These are phyloP conservation scores for Coremacera marginata DNA, from an alignment of 2,888 invertebrate species.

Conservation along the genomic window DNA sequence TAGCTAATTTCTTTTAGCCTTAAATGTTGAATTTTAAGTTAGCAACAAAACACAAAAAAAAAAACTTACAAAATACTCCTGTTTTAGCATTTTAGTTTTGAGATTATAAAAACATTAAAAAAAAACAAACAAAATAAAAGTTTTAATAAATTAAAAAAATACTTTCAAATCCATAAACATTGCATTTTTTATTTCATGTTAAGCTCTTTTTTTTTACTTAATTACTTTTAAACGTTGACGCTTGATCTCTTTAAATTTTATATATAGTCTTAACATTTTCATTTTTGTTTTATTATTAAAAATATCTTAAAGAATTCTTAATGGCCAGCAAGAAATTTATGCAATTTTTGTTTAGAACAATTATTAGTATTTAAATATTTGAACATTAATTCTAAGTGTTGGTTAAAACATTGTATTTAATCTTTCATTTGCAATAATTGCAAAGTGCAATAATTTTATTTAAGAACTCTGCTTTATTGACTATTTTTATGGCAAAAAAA, in stretches of 20 bases:
- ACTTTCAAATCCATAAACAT: conserved; percentile 28
- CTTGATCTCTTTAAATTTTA: background rate
- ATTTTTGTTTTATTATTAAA: background rate
- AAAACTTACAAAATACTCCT: background rate
- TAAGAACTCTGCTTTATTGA: background rate
- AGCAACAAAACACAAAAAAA: background rate
- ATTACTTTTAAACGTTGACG: too few relatives aligned
- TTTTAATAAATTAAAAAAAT: conserved; percentile 17
- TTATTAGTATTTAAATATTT: background rate
- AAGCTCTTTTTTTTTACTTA: too few relatives aligned
- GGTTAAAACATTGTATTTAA: background rate
- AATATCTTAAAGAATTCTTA: background rate
- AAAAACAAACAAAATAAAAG: conserved; percentile 47
- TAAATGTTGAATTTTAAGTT: conserved; percentile 13
- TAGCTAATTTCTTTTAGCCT: conserved; percentile 36
- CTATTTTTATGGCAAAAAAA: background rate
- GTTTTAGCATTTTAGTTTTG: conserved; percentile 41
- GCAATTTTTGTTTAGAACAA: conserved; percentile 4
- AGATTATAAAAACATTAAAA: conserved; percentile 49
- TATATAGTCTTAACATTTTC: background rate
- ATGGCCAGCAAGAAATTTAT: background rate
- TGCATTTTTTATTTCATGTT: conserved; percentile 43
- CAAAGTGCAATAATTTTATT: conserved; percentile 22
- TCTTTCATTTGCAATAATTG: too few relatives aligned
- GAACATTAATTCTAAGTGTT: conserved; percentile 8